Base-by-base conservation (phyloP, 2,113 vertebrate species). In the Chloebia gouldiae region DNA sequence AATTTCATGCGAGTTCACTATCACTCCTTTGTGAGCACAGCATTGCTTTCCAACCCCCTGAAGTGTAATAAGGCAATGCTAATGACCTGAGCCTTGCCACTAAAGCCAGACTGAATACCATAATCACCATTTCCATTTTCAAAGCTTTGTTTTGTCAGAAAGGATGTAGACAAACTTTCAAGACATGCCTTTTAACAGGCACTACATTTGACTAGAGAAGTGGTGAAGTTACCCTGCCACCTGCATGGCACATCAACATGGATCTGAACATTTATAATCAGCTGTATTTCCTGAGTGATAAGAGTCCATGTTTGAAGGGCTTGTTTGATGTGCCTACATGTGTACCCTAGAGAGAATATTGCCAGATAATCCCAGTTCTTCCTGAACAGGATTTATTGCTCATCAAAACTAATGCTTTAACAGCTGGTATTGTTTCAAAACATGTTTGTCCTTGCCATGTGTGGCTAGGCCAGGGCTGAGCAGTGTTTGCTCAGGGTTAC, bases 401-500 rank as follows among this genome's bases (percentile, higher is more conserved):
- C 49, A 61, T 28, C 66, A 60, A n/a, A 92, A 77, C 60, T 3
- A 85, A 51, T 7, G 42, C 49, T 83, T 35, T 18, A 90, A 72
- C 78, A 95, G 88, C 65, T 92, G 81, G 42, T 73, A 56, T 33
- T 53, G 60, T 80, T 97, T 71, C 88, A 84, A 66, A 92, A 42
- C 51, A 13, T 68, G 93, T 85, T 93, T 88, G 89, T n/a, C n/a
- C 37, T 50, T 37, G 54, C 22, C 83, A 5, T 44, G 89, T 14
- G 92, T 77, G 90, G 45, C 56, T 8, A 11, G 86, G 76, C 82
- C 75, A 66, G 73, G 76, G 86, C 82, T 78, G 91, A 63, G 50
- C 68, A 15, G 25, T 88, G 88, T 97, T 97, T 96, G 93, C 95
- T 89, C 63, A 44, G 85, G 37, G 83, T 69, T 72, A 4, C 47